Evolutionary conservation across 1,140 invertebrate genomes (phyloP), one percentile per base, ranked within the genome.

Genomic region (Papilio dardanus): DNA sequence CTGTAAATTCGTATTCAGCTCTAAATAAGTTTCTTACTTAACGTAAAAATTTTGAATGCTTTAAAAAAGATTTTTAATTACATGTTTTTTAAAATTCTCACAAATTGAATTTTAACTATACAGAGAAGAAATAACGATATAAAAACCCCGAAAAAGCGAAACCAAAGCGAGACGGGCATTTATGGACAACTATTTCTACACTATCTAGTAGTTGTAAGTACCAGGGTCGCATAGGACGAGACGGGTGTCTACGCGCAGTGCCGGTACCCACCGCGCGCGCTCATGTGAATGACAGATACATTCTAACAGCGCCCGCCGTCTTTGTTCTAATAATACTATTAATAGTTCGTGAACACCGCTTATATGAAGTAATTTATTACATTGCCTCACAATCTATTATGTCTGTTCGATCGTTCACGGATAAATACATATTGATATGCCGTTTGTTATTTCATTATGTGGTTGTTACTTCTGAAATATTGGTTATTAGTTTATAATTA

Each of bases 191-290:
- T 73, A 73, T 73, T 71, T 73, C 71, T 73, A 54, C 71, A 73
- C 71, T 73, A 73, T 73, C 71, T 73, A 73, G 71, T 73, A 73
- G 71, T 73, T 73, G 71, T 33, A n/a, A 73, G 71, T 73, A 73
- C 71, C 71, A 73, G 71, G 71, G 28, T 14, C 42, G 46, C 71
- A 73, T 58, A 73, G 46, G 3, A 8, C 21, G 28, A 12, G 12
- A 46, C 7, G 42, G 71, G 30, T 33, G 28, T 33, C 71, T 30
- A 6, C 40, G 42, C 71, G 16, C 71, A 46, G 0, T 50, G 6
- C 30, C 46, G 28, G 19, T 69, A 42, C 67, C 67, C 19, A 58
- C 71, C 10, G 37, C 37, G 71, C 71, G 21, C 46, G 50, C 31
- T 73, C 71, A 73, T 54, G 71, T 33, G 71, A 73, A 73, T 73